phyloP scores from a whole-genome alignment of 2,113 vertebrate species.

The Dicrurus megarhynchus region DNA sequence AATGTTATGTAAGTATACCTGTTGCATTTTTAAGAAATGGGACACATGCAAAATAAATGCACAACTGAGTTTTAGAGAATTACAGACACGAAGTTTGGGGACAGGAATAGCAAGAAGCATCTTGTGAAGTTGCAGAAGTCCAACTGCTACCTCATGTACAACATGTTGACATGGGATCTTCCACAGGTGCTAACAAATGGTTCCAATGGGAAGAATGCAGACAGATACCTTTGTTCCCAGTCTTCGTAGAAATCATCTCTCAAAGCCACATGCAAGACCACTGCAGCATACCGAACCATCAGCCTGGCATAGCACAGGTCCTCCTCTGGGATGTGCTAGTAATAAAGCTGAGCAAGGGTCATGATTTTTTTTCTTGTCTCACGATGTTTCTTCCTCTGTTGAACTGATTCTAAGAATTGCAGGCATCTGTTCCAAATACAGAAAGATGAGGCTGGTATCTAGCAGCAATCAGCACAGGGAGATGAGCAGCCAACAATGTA shows the following conservation, averaged over 20 bases:
- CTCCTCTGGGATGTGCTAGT: background rate
- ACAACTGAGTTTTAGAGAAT: background rate
- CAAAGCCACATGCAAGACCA: background rate
- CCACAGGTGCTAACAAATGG: background rate
- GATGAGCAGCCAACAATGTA: background rate
- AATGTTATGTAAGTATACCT: background rate
- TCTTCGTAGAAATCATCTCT: background rate
- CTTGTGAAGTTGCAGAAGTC: background rate
- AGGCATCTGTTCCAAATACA: background rate
- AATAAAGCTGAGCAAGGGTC: background rate
- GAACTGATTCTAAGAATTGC: background rate
- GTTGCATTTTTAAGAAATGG: background rate
- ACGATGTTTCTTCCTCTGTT: background rate
- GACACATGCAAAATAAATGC: background rate
- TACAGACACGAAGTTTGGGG: background rate
- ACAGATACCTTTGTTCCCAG: accelerated
- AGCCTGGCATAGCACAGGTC: background rate
- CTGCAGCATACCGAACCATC: background rate
- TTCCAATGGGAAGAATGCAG: background rate
- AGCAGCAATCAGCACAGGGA: background rate
- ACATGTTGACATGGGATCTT: background rate
- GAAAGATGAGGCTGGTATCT: background rate
- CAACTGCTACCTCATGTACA: background rate
- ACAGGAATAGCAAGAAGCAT: background rate
- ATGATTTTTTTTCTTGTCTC: background rate